A percentile compares a stretch with the other conserved stretches of the same genome.
phyloP scores from a whole-genome alignment of 2,113 vertebrate species.

The Hippolais icterina region DNA sequence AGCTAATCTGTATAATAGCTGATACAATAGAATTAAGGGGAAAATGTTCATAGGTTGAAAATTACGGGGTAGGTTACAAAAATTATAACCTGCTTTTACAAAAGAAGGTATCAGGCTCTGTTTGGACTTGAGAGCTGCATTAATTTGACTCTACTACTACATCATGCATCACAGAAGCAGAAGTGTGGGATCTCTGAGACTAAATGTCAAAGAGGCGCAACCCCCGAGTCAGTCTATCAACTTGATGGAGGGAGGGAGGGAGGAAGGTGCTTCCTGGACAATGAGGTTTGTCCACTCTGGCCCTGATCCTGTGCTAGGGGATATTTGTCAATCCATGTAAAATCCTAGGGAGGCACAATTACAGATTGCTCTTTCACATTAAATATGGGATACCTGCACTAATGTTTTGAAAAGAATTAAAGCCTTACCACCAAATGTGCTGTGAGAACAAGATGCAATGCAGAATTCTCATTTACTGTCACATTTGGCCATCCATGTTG shows the following conservation, averaged over 20 bases:
- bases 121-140: neutral
- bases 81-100: constrained; percentile 36
- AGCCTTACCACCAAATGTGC: neutral
- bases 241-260: neutral
- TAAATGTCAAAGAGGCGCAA: neutral
- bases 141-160: neutral
- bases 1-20: neutral
- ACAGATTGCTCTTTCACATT: neutral
- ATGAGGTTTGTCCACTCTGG: neutral
- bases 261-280: neutral
- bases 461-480: neutral
- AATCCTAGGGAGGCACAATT: neutral
- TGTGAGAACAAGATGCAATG: neutral
- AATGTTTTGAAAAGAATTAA: neutral
- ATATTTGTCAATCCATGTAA: neutral
- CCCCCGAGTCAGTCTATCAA: neutral
- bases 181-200: neutral
- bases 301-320: neutral
- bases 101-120: constrained; percentile 10
- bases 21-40: neutral
- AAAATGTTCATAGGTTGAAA: neutral
- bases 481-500: neutral
- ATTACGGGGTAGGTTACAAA: constrained; percentile 14
- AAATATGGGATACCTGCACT: neutral
- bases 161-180: neutral